These are phyloP conservation scores for Drosophila mercatorum DNA, from an alignment of 2,888 invertebrate species.

Conservation along the genomic window DNA sequence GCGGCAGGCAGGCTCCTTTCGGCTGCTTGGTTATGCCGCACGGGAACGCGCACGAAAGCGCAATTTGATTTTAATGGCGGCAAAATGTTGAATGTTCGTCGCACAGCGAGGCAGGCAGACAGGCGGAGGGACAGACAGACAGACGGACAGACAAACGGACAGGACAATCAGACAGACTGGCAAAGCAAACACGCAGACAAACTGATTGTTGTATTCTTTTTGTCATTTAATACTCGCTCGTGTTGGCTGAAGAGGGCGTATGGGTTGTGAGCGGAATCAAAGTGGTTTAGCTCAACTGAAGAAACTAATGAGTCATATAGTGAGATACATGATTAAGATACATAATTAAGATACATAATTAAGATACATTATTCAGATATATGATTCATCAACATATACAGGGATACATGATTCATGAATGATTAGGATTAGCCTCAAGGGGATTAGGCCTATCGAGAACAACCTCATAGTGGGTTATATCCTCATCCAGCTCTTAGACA, in stretches of 20 bases:
- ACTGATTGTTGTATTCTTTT: conserved; percentile 30
- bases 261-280: too few relatives aligned
- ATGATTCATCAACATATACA: too few relatives aligned
- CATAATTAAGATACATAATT: too few relatives aligned
- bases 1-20: conserved; percentile 2
- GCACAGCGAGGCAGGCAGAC: conserved; percentile 40
- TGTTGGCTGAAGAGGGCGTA: background rate
- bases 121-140: conserved; percentile 31
- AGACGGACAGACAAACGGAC: conserved; percentile 19
- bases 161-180: conserved; percentile 20
- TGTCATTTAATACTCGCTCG: background rate
- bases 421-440: too few relatives aligned
- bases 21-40: conserved; percentile 18
- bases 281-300: background rate
- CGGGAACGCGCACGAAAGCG: conserved; percentile 68
- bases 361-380: too few relatives aligned
- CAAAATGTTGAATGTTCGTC: conserved; percentile 73
- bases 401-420: too few relatives aligned
- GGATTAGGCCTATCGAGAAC: too few relatives aligned
- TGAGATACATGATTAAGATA: too few relatives aligned
- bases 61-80: conserved; percentile 81
- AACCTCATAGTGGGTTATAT: too few relatives aligned
- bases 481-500: too few relatives aligned
- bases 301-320: background rate
- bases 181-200: conserved; percentile 42